Conservation (phyloP, 2,888 invertebrate species). For the Drosophila melanosoma region DNA sequence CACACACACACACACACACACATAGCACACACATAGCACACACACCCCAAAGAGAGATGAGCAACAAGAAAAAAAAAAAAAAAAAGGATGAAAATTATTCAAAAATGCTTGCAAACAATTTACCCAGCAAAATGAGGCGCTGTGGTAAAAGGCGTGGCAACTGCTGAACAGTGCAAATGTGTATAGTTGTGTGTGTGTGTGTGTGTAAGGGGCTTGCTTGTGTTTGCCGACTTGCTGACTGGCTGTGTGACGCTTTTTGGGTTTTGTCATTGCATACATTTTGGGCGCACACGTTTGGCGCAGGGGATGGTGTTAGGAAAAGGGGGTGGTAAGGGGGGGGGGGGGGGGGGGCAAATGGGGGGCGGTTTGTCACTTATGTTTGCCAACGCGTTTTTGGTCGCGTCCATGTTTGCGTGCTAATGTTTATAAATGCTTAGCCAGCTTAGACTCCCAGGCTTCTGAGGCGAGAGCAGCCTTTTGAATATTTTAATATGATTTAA, state of each 20-base stretch:
- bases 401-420: conserved; percentile 80
- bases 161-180: conserved; percentile 32
- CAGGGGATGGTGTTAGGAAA: conserved; percentile 1
- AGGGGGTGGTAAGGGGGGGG: not conserved
- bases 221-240: conserved; percentile 72
- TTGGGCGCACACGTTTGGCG: conserved; percentile 58
- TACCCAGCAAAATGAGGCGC: conserved; percentile 56
- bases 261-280: conserved; percentile 77
- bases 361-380: conserved; percentile 56
- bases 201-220: conserved; percentile 42
- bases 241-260: conserved; percentile 64
- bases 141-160: conserved; percentile 38
- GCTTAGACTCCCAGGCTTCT: conserved; percentile 51
- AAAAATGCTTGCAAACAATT: conserved; percentile 82
- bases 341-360: not conserved
- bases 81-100: conserved; percentile 78
- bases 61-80: conserved; percentile 23
- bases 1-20: conserved; percentile 17
- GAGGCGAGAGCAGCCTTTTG: conserved; percentile 67
- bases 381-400: conserved; percentile 76
- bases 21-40: conserved; percentile 15
- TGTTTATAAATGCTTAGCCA: conserved; percentile 81
- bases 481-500: conserved; percentile 84
- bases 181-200: conserved; percentile 29
- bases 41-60: conserved; percentile 1